Base-by-base conservation (phyloP, 2,797 vertebrate species). In the Linurgus olivaceus region DNA sequence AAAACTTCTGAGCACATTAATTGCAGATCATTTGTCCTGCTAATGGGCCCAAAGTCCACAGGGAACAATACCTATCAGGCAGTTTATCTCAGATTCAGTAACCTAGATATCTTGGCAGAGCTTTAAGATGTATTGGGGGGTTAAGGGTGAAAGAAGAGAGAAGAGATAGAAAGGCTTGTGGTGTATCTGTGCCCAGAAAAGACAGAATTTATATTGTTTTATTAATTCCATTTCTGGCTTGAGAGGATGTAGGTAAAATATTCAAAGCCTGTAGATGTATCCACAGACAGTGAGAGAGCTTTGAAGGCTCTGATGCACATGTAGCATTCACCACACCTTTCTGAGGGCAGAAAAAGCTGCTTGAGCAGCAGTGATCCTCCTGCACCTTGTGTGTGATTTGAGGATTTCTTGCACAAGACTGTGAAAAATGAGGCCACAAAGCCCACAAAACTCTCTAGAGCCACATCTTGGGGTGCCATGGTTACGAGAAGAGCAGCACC, bases 11-110 rank as follows among this genome's bases (percentile, higher is more conserved):
- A 92, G 80, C 78, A 57, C 0, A 0, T 89, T 89, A 86, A 79
- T 65, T 94, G 88, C 80, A 87, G 61, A 93, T 96, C 81, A 92
- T 89, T 95, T 96, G 92, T 91, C 88, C 84, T 86, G 51, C 92
- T 94, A 96, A 94, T 94, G 80, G 67, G 29, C 72, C 67, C 63
- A 79, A 77, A 89, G 77, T 85, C 88, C 81, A 42, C 61, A 61
- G 90, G 92, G 92, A 92, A 63, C 71, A 92, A 19, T 62, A 88
- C 42, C 65, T 93, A 80, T 55, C 85, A 88, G 91, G 35, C 61
- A 88, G 79, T 89, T 96, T 89, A 82, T 89, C 89, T 82, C 68
- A 92, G 80, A 92, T 93, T 57, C 57, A 35, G 80, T 90, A 96
- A 85, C 68, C 38, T 47, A 80, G 55, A 85, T 91, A 74, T 65